Conservation (phyloP, 2,888 invertebrate species). For the Rhamnusium bicolor region DNA sequence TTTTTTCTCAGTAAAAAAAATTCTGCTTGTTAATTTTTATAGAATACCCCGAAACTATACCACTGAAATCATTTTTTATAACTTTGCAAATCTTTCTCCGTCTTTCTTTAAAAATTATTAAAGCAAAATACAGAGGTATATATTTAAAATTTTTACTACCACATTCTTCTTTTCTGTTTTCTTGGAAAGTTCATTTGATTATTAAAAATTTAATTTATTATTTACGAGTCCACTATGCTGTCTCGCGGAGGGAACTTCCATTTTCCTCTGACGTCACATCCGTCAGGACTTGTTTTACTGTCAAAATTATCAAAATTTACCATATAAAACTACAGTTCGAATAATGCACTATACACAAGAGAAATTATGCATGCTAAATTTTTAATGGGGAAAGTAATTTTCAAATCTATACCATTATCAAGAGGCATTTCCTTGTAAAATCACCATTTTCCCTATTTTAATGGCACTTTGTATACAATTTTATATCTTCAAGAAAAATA, state of each 20-base stretch:
- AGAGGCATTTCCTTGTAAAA: background rate
- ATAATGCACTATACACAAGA: constrained; percentile 37
- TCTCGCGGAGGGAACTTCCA: constrained; percentile 69
- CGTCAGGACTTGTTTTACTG: constrained; percentile 50
- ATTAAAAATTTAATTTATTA: constrained; percentile 55
- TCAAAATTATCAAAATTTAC: constrained; percentile 60
- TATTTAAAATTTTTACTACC: constrained; percentile 57
- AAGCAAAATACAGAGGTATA: constrained; percentile 54
- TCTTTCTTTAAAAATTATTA: constrained; percentile 48
- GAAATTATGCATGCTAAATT: background rate
- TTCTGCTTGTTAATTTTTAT: constrained; percentile 6
- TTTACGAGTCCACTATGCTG: constrained; percentile 63
- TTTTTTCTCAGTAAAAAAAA: background rate
- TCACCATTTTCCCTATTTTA: background rate
- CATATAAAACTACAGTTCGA: constrained; percentile 45
- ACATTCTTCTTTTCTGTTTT: constrained; percentile 52
- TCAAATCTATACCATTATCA: background rate
- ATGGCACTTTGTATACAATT: background rate
- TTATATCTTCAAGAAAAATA: too few relatives aligned
- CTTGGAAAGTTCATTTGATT: constrained; percentile 54
- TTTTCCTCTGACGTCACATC: constrained; percentile 66
- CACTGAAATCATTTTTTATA: constrained; percentile 38
- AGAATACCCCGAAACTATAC: background rate
- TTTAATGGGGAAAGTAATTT: background rate
- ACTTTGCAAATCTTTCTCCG: constrained; percentile 59